A percentile compares a stretch with the other conserved stretches of the same genome.
These are phyloP conservation scores for Leptinotarsa lineolata DNA, from an alignment of 1,140 invertebrate species.

Conservation along the genomic window DNA sequence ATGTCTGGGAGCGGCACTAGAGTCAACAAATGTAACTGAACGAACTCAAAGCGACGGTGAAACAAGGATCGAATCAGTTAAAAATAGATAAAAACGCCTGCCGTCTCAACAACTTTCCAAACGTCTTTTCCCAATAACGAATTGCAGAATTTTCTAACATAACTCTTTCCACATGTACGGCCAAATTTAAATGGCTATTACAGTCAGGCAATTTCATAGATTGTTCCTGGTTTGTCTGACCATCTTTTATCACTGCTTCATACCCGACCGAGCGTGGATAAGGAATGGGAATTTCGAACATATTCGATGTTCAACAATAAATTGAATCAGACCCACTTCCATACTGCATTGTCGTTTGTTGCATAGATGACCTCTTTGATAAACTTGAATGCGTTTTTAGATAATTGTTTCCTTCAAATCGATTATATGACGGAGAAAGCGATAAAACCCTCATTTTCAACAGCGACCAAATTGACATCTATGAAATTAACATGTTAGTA, in stretches of 20 bases:
- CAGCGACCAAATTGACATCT: too few species aligned
- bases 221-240: slow-evolving; percentile 20
- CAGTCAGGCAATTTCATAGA: slow-evolving; percentile 14
- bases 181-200: slow-evolving; percentile 30
- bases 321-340: background rate
- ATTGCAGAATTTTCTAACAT: slow-evolving; percentile 24
- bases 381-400: too few species aligned
- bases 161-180: slow-evolving; percentile 27
- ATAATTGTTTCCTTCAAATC: too few species aligned
- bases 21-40: background rate
- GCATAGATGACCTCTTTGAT: too few species aligned
- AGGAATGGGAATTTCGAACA: background rate
- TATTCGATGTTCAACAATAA: slow-evolving; percentile 8
- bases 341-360: too few species aligned
- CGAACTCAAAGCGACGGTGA: background rate
- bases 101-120: background rate
- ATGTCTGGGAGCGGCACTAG: too few species aligned
- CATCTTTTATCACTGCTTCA: slow-evolving; percentile 27
- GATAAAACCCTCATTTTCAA: too few species aligned
- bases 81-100: background rate
- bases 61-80: background rate
- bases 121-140: slow-evolving; percentile 14
- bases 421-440: too few species aligned
- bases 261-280: background rate
- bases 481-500: too few species aligned